phyloP scores from a whole-genome alignment of 2,888 invertebrate genomes.

The Balanococcus diminutus region DNA sequence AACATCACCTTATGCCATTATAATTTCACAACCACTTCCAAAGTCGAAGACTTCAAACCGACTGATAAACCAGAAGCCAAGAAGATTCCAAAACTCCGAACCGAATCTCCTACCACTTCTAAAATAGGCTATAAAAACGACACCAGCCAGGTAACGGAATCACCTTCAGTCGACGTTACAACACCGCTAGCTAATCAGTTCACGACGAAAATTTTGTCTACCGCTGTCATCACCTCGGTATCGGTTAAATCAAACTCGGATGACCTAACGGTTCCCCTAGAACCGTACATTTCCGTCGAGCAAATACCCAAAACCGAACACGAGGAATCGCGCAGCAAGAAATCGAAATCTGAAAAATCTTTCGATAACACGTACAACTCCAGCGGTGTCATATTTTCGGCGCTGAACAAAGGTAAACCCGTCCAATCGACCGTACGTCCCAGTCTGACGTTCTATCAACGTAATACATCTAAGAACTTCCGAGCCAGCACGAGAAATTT shows the following conservation, averaged over 20 bases:
- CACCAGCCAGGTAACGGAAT: not conserved
- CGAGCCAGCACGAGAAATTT: not conserved
- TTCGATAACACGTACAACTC: not conserved
- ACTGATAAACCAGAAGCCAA: not conserved
- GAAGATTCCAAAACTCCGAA: not conserved
- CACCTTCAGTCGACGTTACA: not conserved
- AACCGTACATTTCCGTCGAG: slow-evolving; percentile 14
- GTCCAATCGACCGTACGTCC: not conserved
- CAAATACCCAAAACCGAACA: not conserved
- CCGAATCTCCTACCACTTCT: not conserved
- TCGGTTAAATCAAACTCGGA: slow-evolving; percentile 44
- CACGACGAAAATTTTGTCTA: slow-evolving; percentile 51
- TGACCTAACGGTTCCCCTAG: not conserved
- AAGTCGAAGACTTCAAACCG: not conserved
- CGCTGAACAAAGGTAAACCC: not conserved
- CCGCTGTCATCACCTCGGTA: slow-evolving; percentile 48
- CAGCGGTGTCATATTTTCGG: not conserved
- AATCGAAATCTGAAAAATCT: not conserved
- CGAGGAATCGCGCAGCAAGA: not conserved
- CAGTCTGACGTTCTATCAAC: not conserved
- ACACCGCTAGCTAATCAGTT: not conserved
- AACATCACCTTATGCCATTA: not conserved
- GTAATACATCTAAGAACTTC: not conserved
- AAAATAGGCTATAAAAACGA: not conserved
- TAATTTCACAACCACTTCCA: not conserved